Percentiles rank a stretch among this genome's conserved stretches.
These are phyloP conservation scores for Cliona cf. orientalis DNA, from an alignment of 37 sponge, comb jelly and placozoan species.

Conservation along the genomic window DNA sequence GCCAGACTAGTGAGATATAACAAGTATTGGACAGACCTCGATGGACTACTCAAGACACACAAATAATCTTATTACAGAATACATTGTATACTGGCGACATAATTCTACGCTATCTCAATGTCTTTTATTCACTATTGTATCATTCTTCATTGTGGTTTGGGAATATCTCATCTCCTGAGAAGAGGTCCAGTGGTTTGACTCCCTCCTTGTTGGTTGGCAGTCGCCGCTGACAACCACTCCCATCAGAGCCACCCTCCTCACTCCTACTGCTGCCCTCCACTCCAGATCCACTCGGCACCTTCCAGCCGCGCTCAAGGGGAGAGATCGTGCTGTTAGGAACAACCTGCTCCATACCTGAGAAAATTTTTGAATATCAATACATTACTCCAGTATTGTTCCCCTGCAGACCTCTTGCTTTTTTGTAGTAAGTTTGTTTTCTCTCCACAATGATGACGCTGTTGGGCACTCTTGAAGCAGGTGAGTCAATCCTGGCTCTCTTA, in stretches of 20 bases:
- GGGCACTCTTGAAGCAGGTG: background rate
- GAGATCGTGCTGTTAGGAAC: constrained; percentile 25
- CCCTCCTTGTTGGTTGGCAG: constrained; percentile 21
- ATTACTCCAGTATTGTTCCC: background rate
- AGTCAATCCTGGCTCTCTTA: constrained; percentile 17
- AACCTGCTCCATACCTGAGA: constrained; percentile 39
- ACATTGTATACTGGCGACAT: background rate
- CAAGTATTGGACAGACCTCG: constrained; percentile 12
- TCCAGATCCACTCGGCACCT: too few species aligned
- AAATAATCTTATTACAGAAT: background rate
- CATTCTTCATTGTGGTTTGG: constrained; percentile 46
- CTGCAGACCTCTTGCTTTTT: background rate
- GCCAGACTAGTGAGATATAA: background rate
- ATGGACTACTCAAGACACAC: background rate
- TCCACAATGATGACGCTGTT: constrained; percentile 11
- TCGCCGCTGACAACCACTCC: background rate
- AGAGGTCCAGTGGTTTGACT: constrained; percentile 49
- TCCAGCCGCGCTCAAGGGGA: too few species aligned
- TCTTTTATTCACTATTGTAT: background rate
- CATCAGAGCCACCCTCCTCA: too few species aligned
- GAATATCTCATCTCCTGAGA: constrained; percentile 68
- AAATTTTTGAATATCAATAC: background rate
- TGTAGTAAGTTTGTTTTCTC: background rate
- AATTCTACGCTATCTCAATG: background rate
- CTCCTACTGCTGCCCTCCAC: too few species aligned